Evolutionary conservation across 2,113 vertebrate genomes (phyloP).

Genomic region (Ailuropoda melanoleuca): DNA sequence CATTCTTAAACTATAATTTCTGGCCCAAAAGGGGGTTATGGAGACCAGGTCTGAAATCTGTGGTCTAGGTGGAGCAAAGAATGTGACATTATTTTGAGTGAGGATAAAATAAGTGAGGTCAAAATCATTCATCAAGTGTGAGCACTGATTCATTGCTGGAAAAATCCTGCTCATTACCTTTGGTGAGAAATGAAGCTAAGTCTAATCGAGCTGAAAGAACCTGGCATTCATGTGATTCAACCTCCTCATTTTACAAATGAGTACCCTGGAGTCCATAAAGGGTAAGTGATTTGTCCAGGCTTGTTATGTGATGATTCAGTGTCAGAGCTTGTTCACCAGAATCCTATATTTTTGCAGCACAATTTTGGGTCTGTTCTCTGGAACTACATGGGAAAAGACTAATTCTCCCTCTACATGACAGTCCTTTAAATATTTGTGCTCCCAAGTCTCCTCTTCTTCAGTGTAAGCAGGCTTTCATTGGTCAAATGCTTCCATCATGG

Average conservation of each 20-base stretch:
- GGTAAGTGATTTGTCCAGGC: neutral
- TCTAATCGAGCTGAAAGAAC: neutral
- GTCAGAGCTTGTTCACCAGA: neutral
- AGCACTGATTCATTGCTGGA: neutral
- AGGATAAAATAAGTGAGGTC: neutral
- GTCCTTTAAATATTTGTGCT: neutral
- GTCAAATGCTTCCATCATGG: neutral
- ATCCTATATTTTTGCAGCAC: neutral
- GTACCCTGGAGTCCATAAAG: neutral
- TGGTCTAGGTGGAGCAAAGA: neutral
- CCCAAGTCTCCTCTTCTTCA: neutral
- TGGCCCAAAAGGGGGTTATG: neutral
- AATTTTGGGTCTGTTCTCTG: neutral
- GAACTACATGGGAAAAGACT: neutral
- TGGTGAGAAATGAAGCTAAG: slow-evolving; percentile 34
- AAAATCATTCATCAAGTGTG: slow-evolving; percentile 8
- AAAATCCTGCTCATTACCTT: neutral
- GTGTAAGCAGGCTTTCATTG: neutral
- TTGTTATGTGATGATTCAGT: neutral
- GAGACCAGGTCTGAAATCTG: neutral
- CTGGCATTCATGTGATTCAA: neutral
- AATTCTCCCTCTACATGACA: neutral
- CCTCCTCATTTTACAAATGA: neutral
- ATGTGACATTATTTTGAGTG: slow-evolving; percentile 22
- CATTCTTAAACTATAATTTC: neutral